Evolutionary conservation across 2,113 vertebrate genomes (phyloP), one percentile per base, ranked within the genome.

Genomic region (Callionymus lyra): DNA sequence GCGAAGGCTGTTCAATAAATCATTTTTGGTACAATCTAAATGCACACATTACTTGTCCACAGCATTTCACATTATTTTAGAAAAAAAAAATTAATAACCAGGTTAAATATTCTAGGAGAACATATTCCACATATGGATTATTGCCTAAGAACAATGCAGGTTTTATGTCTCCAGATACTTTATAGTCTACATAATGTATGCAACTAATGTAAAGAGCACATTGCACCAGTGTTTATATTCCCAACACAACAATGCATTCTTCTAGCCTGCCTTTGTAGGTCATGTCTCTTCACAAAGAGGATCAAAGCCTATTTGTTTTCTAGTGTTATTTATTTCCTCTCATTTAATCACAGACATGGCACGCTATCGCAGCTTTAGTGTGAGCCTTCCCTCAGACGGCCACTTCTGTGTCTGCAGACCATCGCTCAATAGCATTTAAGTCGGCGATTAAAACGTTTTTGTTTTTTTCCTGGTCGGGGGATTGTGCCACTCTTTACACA

Each of bases 401-500:
- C 35, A 16, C 47, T 48, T 74, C 65, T 36, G 63, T 61, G 63
- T 54, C 65, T 45, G 48, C 59, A 45, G 65, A 63, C 70, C 52
- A 43, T 51, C 48, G 47, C 51, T 65, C 66, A 79, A 76, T 59
- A 48, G 50, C 65, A 32, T 67, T 80, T 64, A 68, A 74, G 59
- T 57, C 71, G 81, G 58, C 70, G 74, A 82, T 82, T 81, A 79
- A 72, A 44, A 55, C 57, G 58, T 70, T 76, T 57, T 68, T 77
- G 80, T 58, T 51, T 81, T 27, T 27, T 68, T 80, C 67, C 49
- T 50, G 46, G 56, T 72, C 50, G 49, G 34, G 72, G 70, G 67
- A 72, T 77, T 68, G 63, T 43, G 70, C 50, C 43, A 47, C 63
- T 68, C 50, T 46, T 81, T 48, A 54, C 38, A 41, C 59, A 71